Percentiles rank a stretch among this genome's conserved stretches.
These are phyloP conservation scores for Ammodramus savannarum DNA, from an alignment of 2,113 vertebrate genomes.

Conservation along the genomic window DNA sequence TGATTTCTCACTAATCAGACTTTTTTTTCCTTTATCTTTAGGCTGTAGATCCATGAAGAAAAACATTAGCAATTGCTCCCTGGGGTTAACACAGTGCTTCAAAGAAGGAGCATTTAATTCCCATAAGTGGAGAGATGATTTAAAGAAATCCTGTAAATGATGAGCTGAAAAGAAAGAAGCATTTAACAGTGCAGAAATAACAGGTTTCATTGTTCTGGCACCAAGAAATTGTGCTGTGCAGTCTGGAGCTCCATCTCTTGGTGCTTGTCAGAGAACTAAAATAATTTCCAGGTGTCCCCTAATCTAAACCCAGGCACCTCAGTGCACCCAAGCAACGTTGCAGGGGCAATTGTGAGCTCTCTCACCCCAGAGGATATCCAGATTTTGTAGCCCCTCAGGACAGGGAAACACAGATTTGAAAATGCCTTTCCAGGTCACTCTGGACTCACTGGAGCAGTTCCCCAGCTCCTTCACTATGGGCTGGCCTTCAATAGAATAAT, in stretches of 20 bases:
- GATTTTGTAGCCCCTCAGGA: neutral
- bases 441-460: neutral
- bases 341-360: neutral
- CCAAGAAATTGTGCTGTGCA: neutral
- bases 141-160: constrained; percentile 24
- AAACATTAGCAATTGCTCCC: constrained; percentile 10
- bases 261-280: neutral
- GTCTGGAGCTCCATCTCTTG: constrained; percentile 59
- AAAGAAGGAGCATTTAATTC: neutral
- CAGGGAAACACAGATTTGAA: neutral
- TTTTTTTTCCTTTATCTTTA: neutral
- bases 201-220: neutral
- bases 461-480: neutral
- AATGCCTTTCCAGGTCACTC: neutral
- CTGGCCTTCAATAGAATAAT: neutral
- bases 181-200: neutral
- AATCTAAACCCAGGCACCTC: neutral
- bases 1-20: neutral
- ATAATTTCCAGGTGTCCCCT: neutral
- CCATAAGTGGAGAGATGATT: neutral
- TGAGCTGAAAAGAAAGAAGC: constrained; percentile 15
- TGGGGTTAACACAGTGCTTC: neutral
- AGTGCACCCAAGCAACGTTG: neutral
- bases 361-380: accelerated
- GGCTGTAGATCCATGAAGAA: neutral